These are phyloP conservation scores for Orcinus orca DNA, from an alignment of 2,113 vertebrate species.

Conservation along the genomic window DNA sequence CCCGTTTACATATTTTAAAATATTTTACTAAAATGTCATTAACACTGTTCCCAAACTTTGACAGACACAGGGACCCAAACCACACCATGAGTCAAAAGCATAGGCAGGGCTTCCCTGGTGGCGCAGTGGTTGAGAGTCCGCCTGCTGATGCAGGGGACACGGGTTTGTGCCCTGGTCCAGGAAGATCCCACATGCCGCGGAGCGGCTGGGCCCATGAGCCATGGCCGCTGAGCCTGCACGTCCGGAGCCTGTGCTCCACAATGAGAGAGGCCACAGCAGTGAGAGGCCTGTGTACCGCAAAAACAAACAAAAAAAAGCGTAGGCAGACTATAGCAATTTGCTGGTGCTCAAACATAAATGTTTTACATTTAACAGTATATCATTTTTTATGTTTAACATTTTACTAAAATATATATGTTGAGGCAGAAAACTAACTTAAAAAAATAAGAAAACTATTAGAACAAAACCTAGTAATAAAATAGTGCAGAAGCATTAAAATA, in stretches of 20 bases:
- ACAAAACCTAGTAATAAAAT: conserved; percentile 27
- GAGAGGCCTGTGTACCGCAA: too few species aligned
- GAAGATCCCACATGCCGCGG: too few species aligned
- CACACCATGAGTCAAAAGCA: not conserved
- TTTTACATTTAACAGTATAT: not conserved
- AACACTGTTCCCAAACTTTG: conserved; percentile 3
- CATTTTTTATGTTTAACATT: not conserved
- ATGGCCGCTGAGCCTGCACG: too few species aligned
- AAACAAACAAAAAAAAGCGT: not conserved
- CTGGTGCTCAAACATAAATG: not conserved
- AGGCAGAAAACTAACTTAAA: not conserved
- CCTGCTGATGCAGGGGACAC: too few species aligned
- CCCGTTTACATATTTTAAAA: not conserved
- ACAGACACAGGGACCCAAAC: not conserved
- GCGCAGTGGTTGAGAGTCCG: too few species aligned
- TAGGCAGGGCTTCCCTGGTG: not conserved
- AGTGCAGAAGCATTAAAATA: not conserved
- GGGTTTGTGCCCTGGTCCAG: too few species aligned
- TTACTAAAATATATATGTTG: not conserved
- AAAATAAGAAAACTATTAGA: not conserved
- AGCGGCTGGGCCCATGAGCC: too few species aligned
- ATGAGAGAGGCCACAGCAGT: too few species aligned
- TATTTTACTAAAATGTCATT: conserved; percentile 13
- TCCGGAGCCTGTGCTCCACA: too few species aligned
- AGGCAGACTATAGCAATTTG: not conserved